Evolutionary conservation across 1,140 invertebrate species (phyloP).

Genomic region (Calosoma granatense): DNA sequence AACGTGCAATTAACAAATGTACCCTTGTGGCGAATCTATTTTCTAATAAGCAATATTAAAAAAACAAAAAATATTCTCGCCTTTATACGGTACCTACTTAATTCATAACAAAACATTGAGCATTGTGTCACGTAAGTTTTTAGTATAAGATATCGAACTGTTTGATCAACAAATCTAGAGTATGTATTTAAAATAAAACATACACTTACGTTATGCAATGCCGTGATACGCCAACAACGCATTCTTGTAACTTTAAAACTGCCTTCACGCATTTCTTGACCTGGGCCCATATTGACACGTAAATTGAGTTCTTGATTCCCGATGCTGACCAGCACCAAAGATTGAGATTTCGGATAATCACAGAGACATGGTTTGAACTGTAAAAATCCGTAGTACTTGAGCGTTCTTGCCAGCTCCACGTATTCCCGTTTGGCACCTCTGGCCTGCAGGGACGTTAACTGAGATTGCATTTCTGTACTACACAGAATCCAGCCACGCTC

Average conservation of each 20-base stretch:
- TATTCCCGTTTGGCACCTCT: constrained; percentile 80
- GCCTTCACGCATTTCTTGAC: constrained; percentile 55
- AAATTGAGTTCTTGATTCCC: constrained; percentile 73
- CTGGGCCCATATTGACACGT: constrained; percentile 34
- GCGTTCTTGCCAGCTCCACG: constrained; percentile 62
- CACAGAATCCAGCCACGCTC: constrained; percentile 74
- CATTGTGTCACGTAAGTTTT: too few species aligned
- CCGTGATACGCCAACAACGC: constrained; percentile 94
- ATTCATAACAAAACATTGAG: not conserved
- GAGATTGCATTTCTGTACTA: constrained; percentile 55
- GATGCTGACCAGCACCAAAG: constrained; percentile 56
- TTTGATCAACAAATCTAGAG: too few species aligned
- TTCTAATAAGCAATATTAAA: too few species aligned
- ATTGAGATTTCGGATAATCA: constrained; percentile 65
- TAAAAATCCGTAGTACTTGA: constrained; percentile 83
- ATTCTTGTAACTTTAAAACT: constrained; percentile 89
- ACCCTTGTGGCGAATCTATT: too few species aligned
- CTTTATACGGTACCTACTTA: not conserved
- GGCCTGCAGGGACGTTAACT: constrained; percentile 58
- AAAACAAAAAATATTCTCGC: too few species aligned
- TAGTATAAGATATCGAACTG: too few species aligned
- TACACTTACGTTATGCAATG: constrained; percentile 58
- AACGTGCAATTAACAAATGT: too few species aligned
- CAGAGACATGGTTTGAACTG: constrained; percentile 67
- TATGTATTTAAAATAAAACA: constrained; percentile 10